A percentile compares a stretch with the other conserved stretches of the same genome.
Conservation (phyloP, 2,797 vertebrate species). For the Melanotaenia nigrans region DNA sequence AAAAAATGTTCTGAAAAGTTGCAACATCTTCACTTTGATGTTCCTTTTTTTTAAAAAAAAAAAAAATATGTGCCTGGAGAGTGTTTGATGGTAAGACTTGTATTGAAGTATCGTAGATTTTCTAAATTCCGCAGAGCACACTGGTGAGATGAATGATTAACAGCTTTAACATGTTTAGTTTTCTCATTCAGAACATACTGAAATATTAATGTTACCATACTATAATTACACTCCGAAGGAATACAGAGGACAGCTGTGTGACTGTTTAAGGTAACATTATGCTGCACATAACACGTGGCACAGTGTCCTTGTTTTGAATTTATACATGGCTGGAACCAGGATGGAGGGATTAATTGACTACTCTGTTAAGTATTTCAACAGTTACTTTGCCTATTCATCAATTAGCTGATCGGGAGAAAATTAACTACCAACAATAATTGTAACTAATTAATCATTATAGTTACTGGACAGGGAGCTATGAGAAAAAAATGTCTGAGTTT, state of each 20-base stretch:
- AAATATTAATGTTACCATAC: not conserved
- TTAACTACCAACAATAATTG: not conserved
- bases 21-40: slow-evolving; percentile 70
- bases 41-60: slow-evolving; percentile 25
- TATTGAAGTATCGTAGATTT: slow-evolving; percentile 32
- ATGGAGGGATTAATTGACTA: not conserved
- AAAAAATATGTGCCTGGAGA: slow-evolving; percentile 51
- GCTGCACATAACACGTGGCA: not conserved
- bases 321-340: not conserved
- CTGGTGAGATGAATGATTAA: slow-evolving; percentile 20
- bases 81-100: slow-evolving; percentile 57
- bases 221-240: not conserved
- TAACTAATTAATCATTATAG: not conserved
- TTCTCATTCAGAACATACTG: slow-evolving; percentile 16
- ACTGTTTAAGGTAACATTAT: not conserved
- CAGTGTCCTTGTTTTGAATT: not conserved
- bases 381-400: not conserved
- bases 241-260: not conserved
- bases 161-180: slow-evolving; percentile 21
- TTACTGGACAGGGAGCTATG: not conserved
- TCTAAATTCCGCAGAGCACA: slow-evolving; percentile 29
- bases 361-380: not conserved
- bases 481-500: not conserved
- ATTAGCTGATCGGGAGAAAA: not conserved
- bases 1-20: slow-evolving; percentile 75